Conservation (phyloP, 2,797 vertebrate genomes). For the Avahi laniger region DNA sequence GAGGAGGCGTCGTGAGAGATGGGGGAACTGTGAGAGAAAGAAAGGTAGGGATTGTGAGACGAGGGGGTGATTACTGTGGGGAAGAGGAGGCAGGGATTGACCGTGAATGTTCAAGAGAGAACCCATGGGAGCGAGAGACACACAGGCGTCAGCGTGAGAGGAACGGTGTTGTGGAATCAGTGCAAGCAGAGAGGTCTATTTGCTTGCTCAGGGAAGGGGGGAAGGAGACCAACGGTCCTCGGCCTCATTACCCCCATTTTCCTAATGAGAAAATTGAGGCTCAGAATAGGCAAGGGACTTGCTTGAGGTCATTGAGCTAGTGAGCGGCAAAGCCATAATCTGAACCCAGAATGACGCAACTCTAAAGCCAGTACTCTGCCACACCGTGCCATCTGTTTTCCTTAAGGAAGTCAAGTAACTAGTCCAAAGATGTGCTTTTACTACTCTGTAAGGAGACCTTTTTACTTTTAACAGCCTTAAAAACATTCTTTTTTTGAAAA, state of each 20-base stretch:
- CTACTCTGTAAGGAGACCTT: neutral
- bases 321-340: neutral
- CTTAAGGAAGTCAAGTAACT: neutral
- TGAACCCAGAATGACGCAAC: neutral
- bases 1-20: neutral
- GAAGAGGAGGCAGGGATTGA: neutral
- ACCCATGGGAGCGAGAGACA: neutral
- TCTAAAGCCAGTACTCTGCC: neutral
- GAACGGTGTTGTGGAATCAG: neutral
- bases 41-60: neutral
- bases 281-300: neutral
- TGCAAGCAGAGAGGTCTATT: neutral
- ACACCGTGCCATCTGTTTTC: neutral
- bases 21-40: neutral
- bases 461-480: neutral
- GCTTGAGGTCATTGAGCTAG: neutral
- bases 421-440: neutral
- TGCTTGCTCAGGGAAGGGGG: neutral
- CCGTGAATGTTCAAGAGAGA: neutral
- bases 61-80: neutral
- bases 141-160: neutral
- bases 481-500: slow-evolving; percentile 1
- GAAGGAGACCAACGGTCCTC: neutral
- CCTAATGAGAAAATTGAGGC: neutral
- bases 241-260: neutral